A percentile compares a stretch with the other conserved stretches of the same genome.
Conservation (phyloP, 2,113 vertebrate species). For the Malurus alboscapulatus region DNA sequence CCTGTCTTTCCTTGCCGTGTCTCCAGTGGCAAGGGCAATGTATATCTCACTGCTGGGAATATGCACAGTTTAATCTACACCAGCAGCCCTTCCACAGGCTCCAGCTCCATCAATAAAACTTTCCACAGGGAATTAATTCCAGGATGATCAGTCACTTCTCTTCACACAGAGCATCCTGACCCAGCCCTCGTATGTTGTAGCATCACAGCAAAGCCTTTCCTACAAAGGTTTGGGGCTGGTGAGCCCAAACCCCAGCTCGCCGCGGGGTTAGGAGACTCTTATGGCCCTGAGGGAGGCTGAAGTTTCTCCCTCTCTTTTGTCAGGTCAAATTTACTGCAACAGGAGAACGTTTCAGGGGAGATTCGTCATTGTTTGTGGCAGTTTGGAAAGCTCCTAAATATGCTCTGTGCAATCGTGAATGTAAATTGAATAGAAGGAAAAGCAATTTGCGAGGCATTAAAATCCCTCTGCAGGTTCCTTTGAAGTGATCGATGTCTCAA, state of each 20-base stretch:
- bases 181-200: background rate
- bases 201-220: background rate
- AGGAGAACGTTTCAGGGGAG: slow-evolving; percentile 48
- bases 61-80: background rate
- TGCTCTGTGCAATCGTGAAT: slow-evolving; percentile 63
- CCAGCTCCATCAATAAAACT: background rate
- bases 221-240: background rate
- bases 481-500: slow-evolving; percentile 68
- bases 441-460: slow-evolving; percentile 74
- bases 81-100: background rate
- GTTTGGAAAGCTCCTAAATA: slow-evolving; percentile 72
- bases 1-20: accelerated
- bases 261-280: background rate
- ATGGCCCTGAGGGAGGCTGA: background rate
- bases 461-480: slow-evolving; percentile 68
- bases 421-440: slow-evolving; percentile 73
- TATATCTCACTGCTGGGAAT: background rate
- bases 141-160: background rate
- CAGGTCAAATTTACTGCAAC: slow-evolving; percentile 62
- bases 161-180: background rate
- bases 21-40: background rate
- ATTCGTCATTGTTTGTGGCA: slow-evolving; percentile 70
- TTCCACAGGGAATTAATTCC: background rate
- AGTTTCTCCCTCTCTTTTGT: slow-evolving; percentile 29
- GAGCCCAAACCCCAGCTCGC: background rate